Evolutionary conservation across 2,113 vertebrate genomes (phyloP).

Genomic region (Campylomormyrus numenius): DNA sequence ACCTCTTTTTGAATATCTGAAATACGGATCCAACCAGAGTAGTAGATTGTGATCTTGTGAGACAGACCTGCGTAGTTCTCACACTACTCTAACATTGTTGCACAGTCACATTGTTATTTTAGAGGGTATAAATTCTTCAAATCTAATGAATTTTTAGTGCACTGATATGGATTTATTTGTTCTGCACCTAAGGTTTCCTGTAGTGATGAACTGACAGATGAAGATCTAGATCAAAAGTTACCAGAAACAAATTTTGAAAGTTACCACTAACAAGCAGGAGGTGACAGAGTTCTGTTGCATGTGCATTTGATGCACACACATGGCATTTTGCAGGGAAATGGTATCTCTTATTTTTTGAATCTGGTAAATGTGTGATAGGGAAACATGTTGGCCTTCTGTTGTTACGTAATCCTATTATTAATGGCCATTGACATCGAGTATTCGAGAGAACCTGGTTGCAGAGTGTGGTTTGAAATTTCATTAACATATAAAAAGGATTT

Average conservation of each 20-base stretch:
- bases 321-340: not conserved
- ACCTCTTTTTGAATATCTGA: not conserved
- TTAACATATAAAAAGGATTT: conserved; percentile 3
- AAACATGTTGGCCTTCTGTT: not conserved
- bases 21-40: not conserved
- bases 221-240: not conserved
- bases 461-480: conserved; percentile 1
- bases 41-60: not conserved
- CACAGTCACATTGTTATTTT: not conserved
- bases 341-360: not conserved
- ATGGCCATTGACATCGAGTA: not conserved
- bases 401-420: conserved; percentile 5
- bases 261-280: not conserved
- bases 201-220: not conserved
- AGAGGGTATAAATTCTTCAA: not conserved
- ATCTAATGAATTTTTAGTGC: not conserved
- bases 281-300: not conserved
- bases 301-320: not conserved
- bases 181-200: not conserved
- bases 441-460: not conserved
- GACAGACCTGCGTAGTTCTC: not conserved
- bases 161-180: not conserved
- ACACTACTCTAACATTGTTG: not conserved
- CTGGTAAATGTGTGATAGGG: not conserved
- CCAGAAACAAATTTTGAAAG: not conserved